These are phyloP conservation scores for Brachionus manjavacas DNA, from an alignment of 1,140 invertebrate species.

Conservation along the genomic window DNA sequence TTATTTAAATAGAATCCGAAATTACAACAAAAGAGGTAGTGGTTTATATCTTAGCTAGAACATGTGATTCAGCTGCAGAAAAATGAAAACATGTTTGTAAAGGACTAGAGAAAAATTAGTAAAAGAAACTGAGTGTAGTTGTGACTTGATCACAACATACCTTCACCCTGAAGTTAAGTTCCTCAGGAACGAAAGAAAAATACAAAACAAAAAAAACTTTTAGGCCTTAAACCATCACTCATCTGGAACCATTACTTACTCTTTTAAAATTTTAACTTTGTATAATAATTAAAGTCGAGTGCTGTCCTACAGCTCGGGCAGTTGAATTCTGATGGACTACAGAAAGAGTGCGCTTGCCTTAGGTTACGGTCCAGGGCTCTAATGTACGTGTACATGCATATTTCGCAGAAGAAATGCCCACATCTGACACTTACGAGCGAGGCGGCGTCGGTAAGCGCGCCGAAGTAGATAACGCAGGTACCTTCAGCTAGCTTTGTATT, in stretches of 20 bases:
- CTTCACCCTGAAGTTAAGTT: not conserved
- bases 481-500: not conserved
- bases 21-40: too few species aligned
- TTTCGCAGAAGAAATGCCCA: not conserved
- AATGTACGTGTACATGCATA: not conserved
- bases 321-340: not conserved
- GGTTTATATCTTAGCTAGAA: too few species aligned
- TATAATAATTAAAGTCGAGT: not conserved
- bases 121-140: not conserved
- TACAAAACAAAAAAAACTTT: not conserved
- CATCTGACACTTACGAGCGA: not conserved
- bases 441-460: not conserved
- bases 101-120: not conserved
- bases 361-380: not conserved
- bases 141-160: conserved; percentile 4
- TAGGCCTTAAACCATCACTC: not conserved
- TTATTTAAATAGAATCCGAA: too few species aligned
- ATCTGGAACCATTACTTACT: too few species aligned
- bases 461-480: not conserved
- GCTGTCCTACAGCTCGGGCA: not conserved
- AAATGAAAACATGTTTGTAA: not conserved
- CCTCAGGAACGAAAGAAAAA: not conserved
- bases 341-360: not conserved
- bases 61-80: not conserved
- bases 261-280: not conserved